Percentiles rank a stretch among this genome's conserved stretches.
phyloP scores from a whole-genome alignment of 1,140 invertebrate species.

The Ceratosolen fusciceps region DNA sequence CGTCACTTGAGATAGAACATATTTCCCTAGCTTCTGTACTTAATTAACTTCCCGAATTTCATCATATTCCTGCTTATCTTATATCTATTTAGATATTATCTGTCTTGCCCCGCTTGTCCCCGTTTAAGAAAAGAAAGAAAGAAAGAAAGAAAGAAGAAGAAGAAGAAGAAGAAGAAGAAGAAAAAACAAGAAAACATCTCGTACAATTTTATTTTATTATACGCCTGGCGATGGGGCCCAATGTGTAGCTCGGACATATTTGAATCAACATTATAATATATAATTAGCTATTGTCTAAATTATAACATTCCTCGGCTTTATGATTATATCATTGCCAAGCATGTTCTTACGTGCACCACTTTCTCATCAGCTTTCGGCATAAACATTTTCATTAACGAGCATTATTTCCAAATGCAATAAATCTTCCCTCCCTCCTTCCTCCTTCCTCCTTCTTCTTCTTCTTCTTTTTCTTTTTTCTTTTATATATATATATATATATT shows the following conservation, averaged over 20 bases:
- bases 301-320: background rate
- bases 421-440: background rate
- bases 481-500: too few relatives aligned
- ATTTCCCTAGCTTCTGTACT: background rate
- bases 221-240: too few relatives aligned
- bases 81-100: conserved; percentile 8
- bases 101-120: background rate
- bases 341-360: background rate
- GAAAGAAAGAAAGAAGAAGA: too few relatives aligned
- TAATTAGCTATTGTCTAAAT: background rate
- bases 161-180: too few relatives aligned
- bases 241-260: too few relatives aligned
- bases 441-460: too few relatives aligned
- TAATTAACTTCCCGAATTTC: background rate
- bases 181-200: too few relatives aligned
- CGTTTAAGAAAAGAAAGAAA: too few relatives aligned
- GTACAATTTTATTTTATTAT: too few relatives aligned
- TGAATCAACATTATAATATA: background rate
- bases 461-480: too few relatives aligned
- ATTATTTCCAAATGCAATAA: background rate
- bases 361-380: background rate
- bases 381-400: background rate
- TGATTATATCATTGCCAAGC: background rate
- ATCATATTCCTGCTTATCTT: background rate
- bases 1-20: background rate